Evolutionary conservation across 2,113 vertebrate genomes (phyloP).

Genomic region (Platysternon megacephalum): DNA sequence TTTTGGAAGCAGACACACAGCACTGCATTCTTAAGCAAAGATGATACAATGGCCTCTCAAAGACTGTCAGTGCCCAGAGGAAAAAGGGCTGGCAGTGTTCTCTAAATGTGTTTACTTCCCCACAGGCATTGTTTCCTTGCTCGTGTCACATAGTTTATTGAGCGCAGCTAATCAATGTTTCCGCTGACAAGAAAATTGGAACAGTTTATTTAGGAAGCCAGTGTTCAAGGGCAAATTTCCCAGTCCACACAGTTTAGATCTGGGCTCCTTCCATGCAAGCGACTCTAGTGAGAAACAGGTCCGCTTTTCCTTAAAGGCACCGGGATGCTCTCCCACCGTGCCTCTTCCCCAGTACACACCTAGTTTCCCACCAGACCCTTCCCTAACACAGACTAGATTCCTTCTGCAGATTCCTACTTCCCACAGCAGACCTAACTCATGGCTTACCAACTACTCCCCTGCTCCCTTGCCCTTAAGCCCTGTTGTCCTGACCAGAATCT

Average conservation of each 20-base stretch:
- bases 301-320: background rate
- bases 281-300: background rate
- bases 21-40: constrained; percentile 41
- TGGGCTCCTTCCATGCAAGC: accelerated
- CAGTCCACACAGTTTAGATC: constrained; percentile 9
- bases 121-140: constrained; percentile 63
- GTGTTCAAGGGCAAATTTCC: constrained; percentile 55
- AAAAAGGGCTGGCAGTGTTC: constrained; percentile 70
- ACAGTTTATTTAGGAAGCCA: constrained; percentile 56
- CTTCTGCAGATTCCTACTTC: no score
- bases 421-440: background rate
- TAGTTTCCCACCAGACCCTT: background rate
- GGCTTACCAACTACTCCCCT: background rate
- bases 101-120: constrained; percentile 67
- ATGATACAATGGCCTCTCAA: constrained; percentile 64
- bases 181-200: constrained; percentile 62
- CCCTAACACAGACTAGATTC: no score
- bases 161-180: constrained; percentile 72
- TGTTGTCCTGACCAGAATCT: background rate
- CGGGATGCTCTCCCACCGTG: background rate
- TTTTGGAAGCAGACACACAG: constrained; percentile 43
- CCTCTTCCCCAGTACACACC: background rate
- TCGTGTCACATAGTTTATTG: constrained; percentile 73
- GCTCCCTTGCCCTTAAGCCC: background rate
- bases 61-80: constrained; percentile 45